Base-by-base conservation (phyloP, 2,888 invertebrate genomes). In the Lypha dubia region DNA sequence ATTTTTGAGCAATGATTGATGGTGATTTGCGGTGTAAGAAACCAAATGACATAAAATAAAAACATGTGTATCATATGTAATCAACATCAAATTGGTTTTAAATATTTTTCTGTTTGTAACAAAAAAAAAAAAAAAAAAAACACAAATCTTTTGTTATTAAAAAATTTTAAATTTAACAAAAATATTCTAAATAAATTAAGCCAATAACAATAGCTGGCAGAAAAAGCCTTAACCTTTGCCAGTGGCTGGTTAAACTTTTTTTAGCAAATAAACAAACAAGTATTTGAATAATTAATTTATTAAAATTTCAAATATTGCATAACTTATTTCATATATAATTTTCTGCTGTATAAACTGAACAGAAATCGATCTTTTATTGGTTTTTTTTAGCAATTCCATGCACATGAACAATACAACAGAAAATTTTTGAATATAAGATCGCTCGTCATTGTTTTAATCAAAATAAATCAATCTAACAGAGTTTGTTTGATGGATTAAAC, bases 191-290 rank as follows among this genome's bases (percentile, higher is more conserved):
- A 60, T n/a, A 32, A 41, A 70, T 51, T 15, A 46, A 44, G 15
- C 6, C 13, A 38, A 49, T 38, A 15, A 6, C n/a, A 41, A 28
- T 4, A 28, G n/a, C 7, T 11, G 13, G 7, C 35, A 5, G 20
- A 9, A 22, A 20, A 70, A 79, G 49, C 79, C 71, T 65, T 73
- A 73, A 79, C 65, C 79, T 79, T 79, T 79, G 79, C 53, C 56
- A 8, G 24, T 63, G 56, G 22, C 7, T 35, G 38, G 28, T 49
- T 46, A 63, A 73, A 65, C 56, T 28, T 79, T 49, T 17, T n/a
- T n/a, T n/a, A n/a, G 7, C 22, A 79, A 79, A 65, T 79, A 56
- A 71, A 79, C 24, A 15, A 60, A 22, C 74, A 28, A 51, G 38
- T 13, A 58, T 62, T 77, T 68, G 51, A 53, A 71, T 49, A 73